Conservation (phyloP, 2,888 invertebrate species). For the Anorthoa munda region DNA sequence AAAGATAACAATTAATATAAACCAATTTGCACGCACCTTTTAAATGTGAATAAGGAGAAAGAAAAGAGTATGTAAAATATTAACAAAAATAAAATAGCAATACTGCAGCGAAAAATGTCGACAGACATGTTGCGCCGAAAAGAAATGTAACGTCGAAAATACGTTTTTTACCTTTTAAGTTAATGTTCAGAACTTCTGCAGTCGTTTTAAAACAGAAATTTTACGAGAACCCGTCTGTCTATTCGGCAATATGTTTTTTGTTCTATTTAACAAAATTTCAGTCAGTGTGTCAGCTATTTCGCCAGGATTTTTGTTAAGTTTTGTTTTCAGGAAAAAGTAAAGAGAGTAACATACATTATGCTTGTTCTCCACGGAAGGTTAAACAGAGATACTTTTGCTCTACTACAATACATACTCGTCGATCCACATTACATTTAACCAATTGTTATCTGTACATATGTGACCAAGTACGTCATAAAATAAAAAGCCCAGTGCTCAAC, state of each 20-base stretch:
- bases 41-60: slow-evolving; percentile 2
- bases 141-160: slow-evolving; percentile 35
- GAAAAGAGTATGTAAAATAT: background rate
- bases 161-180: slow-evolving; percentile 42
- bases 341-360: background rate
- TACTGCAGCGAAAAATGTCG: slow-evolving; percentile 35
- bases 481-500: no score
- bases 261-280: slow-evolving; percentile 18
- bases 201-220: slow-evolving; percentile 30
- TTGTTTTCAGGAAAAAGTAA: slow-evolving; percentile 15
- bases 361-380: background rate
- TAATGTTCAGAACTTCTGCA: slow-evolving; percentile 45
- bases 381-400: background rate
- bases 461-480: no score
- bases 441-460: no score
- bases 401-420: no score
- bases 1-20: background rate
- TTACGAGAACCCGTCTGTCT: slow-evolving; percentile 7
- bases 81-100: slow-evolving; percentile 7
- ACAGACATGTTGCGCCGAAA: slow-evolving; percentile 36
- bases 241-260: slow-evolving; percentile 21
- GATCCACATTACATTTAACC: no score
- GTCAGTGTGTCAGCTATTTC: slow-evolving; percentile 23
- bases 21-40: background rate
- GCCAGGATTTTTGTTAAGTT: background rate